Evolutionary conservation across 1,140 invertebrate genomes (phyloP).

Genomic region (Thaumetopoea pityocampa): DNA sequence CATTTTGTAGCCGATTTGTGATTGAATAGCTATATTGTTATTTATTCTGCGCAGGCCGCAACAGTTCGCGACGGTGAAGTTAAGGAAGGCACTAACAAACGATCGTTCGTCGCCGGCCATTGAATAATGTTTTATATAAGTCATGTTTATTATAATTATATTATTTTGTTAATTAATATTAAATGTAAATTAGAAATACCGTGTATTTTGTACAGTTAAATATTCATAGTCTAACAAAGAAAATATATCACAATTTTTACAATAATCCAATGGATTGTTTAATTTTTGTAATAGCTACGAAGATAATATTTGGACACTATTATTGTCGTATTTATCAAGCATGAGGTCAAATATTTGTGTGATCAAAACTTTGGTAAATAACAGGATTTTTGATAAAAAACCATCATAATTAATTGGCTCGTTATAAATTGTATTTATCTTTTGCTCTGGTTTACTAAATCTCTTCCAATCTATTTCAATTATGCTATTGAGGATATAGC

Average conservation of each 20-base stretch:
- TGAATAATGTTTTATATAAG: conserved; percentile 65
- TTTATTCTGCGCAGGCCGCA: conserved; percentile 81
- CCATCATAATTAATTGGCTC: no score
- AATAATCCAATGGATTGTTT: conserved; percentile 52
- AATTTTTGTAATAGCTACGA: conserved; percentile 23
- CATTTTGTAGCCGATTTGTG: no score
- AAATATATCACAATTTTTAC: conserved; percentile 75
- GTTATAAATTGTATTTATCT: no score
- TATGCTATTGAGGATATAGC: no score
- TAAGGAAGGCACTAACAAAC: conserved; percentile 90
- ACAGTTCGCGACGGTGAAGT: conserved; percentile 90
- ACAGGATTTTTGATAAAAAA: no score
- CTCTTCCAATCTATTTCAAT: no score
- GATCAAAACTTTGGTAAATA: no score
- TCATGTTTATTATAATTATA: conserved; percentile 38
- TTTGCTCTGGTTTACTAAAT: no score
- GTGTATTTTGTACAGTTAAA: conserved; percentile 75
- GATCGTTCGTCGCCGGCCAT: conserved; percentile 88
- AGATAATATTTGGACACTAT: background rate
- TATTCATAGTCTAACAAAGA: conserved; percentile 74
- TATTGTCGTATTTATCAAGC: background rate
- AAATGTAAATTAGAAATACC: conserved; percentile 69
- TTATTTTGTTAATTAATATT: conserved; percentile 69
- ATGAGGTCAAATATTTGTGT: background rate
- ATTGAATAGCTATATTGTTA: conserved; percentile 16